Evolutionary conservation across 1,140 invertebrate genomes (phyloP), one percentile per base, ranked within the genome.

Genomic region (Matsumurasca onukii): DNA sequence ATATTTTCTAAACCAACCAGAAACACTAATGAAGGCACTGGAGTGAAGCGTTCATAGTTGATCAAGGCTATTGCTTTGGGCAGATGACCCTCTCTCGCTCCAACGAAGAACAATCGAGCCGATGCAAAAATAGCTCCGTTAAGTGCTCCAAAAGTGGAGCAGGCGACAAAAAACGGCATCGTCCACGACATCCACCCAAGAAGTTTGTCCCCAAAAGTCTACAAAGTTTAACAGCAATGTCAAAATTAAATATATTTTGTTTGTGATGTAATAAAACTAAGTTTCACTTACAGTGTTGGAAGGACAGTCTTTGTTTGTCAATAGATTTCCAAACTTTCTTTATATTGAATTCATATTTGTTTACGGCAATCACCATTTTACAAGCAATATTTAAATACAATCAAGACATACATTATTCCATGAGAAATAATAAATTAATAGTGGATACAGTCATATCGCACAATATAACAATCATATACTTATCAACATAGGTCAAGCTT

Each of bases 51-150:
- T 68, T 88, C 88, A 17, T 94, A 81, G 77, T 94, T 93, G 52
- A 98, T 95, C 25, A 96, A 84, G 0, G 94, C 90, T 75, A 98
- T 88, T 45, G 92, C 89, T 70, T 89, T 84, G 0, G 95, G 94
- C 66, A 98, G 84, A 78, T 97, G 94, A 1, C 93, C 93, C 76
- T 95, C 90, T 48, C 94, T 84, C 0, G 94, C 95, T 1, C 95
- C 95, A 25, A 96, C 95, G 78, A 97, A 98, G 75, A 96, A 94
- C 15, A 97, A 80, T 69, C 92, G 82, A 0, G 91, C 91, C 0
- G 91, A 93, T 15, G 92, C 90, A 78, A 95, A 95, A 66, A 95
- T 95, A 5, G 92, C 91, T 57, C 93, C 93, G 72, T 94, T 94
- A 0, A 95, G 78, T 13, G 91, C 93, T 3, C 93, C 93, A 79